Conservation (phyloP, 2,888 invertebrate genomes). For the Pherbina coryleti region DNA sequence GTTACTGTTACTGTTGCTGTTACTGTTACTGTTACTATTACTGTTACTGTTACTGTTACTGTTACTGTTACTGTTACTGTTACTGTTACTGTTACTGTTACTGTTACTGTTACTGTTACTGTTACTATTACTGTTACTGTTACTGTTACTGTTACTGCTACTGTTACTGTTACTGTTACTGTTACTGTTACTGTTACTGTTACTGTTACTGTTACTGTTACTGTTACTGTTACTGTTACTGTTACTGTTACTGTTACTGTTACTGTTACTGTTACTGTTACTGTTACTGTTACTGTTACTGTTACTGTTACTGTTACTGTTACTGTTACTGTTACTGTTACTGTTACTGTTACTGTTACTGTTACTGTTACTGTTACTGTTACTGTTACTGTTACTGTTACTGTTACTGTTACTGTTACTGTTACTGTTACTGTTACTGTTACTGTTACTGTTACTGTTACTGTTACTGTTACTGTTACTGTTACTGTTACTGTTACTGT, state of each 20-base stretch:
- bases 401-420: too few species aligned
- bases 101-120: neutral
- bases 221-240: constrained; percentile 9
- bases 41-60: neutral
- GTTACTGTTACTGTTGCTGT: neutral
- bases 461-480: neutral
- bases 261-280: neutral
- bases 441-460: neutral
- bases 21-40: neutral
- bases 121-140: neutral
- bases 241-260: constrained; percentile 2
- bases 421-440: neutral
- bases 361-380: neutral
- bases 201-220: neutral
- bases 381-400: too few species aligned
- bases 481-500: neutral
- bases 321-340: constrained; percentile 17
- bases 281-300: constrained; percentile 8
- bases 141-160: neutral
- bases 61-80: neutral
- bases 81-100: neutral
- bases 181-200: neutral
- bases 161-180: neutral
- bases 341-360: neutral
- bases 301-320: constrained; percentile 1